Conservation (phyloP, 2,888 invertebrate genomes). For the Rhamnusium bicolor region DNA sequence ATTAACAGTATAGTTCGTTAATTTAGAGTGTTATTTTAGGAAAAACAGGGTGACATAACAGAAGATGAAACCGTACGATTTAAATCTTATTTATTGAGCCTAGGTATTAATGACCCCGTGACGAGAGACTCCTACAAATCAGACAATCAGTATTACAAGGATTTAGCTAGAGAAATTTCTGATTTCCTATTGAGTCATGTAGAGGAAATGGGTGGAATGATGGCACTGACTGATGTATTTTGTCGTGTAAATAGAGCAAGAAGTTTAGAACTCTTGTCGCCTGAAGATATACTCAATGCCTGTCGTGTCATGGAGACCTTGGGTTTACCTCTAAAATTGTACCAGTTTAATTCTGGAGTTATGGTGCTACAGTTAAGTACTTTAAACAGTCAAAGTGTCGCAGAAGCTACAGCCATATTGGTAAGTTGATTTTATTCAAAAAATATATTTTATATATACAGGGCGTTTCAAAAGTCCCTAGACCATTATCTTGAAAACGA, state of each 20-base stretch:
- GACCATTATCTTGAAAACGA: too few relatives aligned
- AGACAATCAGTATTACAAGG: constrained; percentile 87
- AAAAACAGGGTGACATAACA: constrained; percentile 94
- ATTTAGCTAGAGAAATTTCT: constrained; percentile 89
- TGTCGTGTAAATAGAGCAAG: constrained; percentile 97
- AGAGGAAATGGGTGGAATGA: constrained; percentile 94
- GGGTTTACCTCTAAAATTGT: constrained; percentile 82
- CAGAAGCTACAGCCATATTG: constrained; percentile 78
- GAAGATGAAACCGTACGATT: constrained; percentile 97
- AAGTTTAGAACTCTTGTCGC: constrained; percentile 95
- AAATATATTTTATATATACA: too few relatives aligned
- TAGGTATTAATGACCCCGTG: constrained; percentile 98
- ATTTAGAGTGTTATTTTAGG: constrained; percentile 66
- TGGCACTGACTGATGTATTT: constrained; percentile 97
- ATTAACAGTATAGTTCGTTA: not conserved
- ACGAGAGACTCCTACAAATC: constrained; percentile 92
- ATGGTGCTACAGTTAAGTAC: constrained; percentile 90
- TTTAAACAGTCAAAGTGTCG: constrained; percentile 81
- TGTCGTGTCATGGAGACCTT: constrained; percentile 81
- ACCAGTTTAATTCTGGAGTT: constrained; percentile 95
- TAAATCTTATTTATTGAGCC: constrained; percentile 95
- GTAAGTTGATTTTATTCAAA: constrained; percentile 67
- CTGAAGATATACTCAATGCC: constrained; percentile 95
- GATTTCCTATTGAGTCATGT: constrained; percentile 87
- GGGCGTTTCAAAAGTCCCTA: too few relatives aligned